Conservation (phyloP, 2,797 vertebrate species). For the Takifugu ocellatus region DNA sequence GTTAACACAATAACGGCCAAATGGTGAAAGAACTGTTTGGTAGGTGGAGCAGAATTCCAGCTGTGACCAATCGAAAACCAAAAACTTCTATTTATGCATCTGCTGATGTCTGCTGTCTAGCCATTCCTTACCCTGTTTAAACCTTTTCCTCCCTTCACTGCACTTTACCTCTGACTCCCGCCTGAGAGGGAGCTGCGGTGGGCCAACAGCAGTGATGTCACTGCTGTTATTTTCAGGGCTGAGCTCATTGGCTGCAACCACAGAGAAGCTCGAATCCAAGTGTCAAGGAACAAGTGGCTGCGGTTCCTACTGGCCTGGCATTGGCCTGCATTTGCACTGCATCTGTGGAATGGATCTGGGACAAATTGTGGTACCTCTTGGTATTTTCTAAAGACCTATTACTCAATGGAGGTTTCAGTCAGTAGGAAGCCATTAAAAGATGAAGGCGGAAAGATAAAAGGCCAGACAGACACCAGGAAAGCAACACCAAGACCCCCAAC, state of each 20-base stretch:
- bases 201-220: conserved; percentile 68
- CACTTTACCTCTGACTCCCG: conserved; percentile 56
- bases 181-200: conserved; percentile 47
- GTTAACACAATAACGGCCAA: not conserved
- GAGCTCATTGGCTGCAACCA: conserved; percentile 74
- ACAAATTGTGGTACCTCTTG: conserved; percentile 25
- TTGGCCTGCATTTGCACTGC: conserved; percentile 24
- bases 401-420: conserved; percentile 4
- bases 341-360: conserved; percentile 54
- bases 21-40: no score
- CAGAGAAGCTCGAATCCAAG: conserved; percentile 65
- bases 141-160: conserved; percentile 38
- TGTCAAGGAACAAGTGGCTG: conserved; percentile 55
- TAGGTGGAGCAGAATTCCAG: no score
- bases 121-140: not conserved
- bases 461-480: not conserved
- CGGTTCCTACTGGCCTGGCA: conserved; percentile 18
- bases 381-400: conserved; percentile 20
- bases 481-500: conserved; percentile 16
- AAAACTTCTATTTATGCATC: not conserved
- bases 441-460: conserved; percentile 7
- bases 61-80: no score
- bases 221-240: conserved; percentile 63
- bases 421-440: conserved; percentile 3
- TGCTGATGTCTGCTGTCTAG: no score